Base-by-base conservation (phyloP, 2,113 vertebrate genomes). In the Loxodonta africana region DNA sequence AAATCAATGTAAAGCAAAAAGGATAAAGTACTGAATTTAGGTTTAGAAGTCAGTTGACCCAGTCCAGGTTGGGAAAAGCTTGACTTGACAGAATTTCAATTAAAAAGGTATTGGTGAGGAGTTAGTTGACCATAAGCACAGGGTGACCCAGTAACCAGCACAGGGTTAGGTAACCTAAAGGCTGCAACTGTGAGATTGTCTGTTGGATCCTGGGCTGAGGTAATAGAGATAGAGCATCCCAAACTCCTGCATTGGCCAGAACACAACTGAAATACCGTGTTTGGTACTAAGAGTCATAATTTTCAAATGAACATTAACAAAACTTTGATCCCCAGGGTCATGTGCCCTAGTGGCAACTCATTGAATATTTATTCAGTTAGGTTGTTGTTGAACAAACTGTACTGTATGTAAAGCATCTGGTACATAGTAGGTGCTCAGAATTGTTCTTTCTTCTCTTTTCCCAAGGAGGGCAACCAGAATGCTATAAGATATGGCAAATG, bases 41-140 rank as follows among this genome's bases (percentile, higher is more conserved):
- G 46, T 94, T 96, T 96, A 93, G 65, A 88, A 83, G 88, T 78
- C 51, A 94, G 53, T 33, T 78, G 67, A 93, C 15, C 77, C 17
- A 67, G 2, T 78, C 65, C 37, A 96, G 57, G 12, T 48, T 82
- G 63, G 41, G 20, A n/a, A 69, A 93, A 74, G 88, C 76, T 41
- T 62, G 60, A 80, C 37, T 74, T 81, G 60, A 91, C 10, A 76
- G 8, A 33, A 18, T 77, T 94, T 84, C 83, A 97, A 65, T 63
- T 67, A 30, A 37, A 89, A 53, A 60, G 5, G 37, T 71, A 30
- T 94, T 63, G 83, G 73, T 77, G 33, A 88, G 10, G 57, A 30
- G 23, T 91, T 93, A 82, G 44, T 80, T 78, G 65, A 78, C 37
- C 28, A 33, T 23, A 51, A 71, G 33, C 69, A 69, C 76, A 44